Evolutionary conservation across 2,113 vertebrate genomes (phyloP), one percentile per base, ranked within the genome.

Genomic region (Sinocyclocheilus anshuiensis): DNA sequence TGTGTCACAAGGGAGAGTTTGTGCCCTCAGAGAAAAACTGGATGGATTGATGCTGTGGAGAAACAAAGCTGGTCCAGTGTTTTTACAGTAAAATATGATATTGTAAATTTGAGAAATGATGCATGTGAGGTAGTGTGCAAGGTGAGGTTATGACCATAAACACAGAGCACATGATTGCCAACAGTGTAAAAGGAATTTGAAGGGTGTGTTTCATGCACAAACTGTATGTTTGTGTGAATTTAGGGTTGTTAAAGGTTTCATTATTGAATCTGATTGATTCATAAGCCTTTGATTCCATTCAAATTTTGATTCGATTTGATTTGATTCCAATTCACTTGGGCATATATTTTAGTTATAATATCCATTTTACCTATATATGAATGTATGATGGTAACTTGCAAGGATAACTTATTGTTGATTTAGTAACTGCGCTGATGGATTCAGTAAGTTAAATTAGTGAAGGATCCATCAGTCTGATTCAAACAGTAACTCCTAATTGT

Each of bases 81-180:
- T 87, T 90, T 93, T 89, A 91, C 89, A 88, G 78, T 90, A 13
- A 61, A 80, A 61, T 89, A 61, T 87, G 86, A 90, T 90, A 90
- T 92, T 90, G 89, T 92, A 92, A 92, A 91, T 20, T 85, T 91
- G 90, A 85, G 36, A 18, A 81, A 80, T 61, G 20, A 65, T 82
- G 80, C 69, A 87, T 87, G 91, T 88, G 85, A 89, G 90, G 90
- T 92, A 89, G 89, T 76, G 74, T 69, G 84, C 84, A 88, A 91
- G 91, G 91, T 93, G 85, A 92, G 89, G 92, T 93, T 93, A 45
- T 90, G 87, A 91, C 89, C 87, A 88, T 92, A 94, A 94, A 95
- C 91, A 93, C 71, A 80, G 65, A 26, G 5, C 63, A 71, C 63
- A 71, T 82, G 42, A 69, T 53, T 53, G n/a, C 2, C 26, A 71